Conservation (phyloP, 1,140 invertebrate species). For the Campoletis sonorensis region DNA sequence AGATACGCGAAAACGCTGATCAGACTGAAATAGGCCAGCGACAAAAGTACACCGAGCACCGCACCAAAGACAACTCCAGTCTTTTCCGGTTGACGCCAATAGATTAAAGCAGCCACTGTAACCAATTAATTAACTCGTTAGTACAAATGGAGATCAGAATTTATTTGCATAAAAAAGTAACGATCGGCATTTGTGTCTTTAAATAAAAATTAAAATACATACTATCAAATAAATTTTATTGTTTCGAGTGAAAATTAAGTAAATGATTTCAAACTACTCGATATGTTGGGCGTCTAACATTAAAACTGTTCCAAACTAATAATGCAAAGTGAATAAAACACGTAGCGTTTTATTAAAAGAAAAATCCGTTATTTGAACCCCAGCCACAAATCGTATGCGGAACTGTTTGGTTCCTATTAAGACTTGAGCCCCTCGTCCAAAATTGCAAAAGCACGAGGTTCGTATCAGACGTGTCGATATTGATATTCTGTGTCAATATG, state of each 20-base stretch:
- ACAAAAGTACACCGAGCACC: constrained; percentile 90
- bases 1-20: constrained; percentile 96
- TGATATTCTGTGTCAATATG: background rate
- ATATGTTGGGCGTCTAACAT: too few relatives aligned
- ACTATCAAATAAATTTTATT: too few relatives aligned
- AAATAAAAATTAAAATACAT: too few relatives aligned
- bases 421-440: background rate
- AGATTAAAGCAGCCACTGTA: constrained; percentile 96
- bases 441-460: background rate
- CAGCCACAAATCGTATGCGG: background rate
- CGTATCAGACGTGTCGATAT: background rate
- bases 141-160: background rate
- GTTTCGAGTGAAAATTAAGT: too few relatives aligned
- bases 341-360: background rate
- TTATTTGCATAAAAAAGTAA: too few relatives aligned
- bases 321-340: background rate
- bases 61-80: constrained; percentile 94
- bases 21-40: constrained; percentile 95
- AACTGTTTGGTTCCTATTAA: background rate
- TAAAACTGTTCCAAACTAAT: background rate
- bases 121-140: constrained; percentile 61
- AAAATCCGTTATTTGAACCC: background rate
- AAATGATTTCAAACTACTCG: background rate
- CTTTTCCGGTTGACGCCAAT: constrained; percentile 97
- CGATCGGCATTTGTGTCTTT: too few relatives aligned